phyloP scores from a whole-genome alignment of 2,797 vertebrate species.

The Pempheris klunzingeri region DNA sequence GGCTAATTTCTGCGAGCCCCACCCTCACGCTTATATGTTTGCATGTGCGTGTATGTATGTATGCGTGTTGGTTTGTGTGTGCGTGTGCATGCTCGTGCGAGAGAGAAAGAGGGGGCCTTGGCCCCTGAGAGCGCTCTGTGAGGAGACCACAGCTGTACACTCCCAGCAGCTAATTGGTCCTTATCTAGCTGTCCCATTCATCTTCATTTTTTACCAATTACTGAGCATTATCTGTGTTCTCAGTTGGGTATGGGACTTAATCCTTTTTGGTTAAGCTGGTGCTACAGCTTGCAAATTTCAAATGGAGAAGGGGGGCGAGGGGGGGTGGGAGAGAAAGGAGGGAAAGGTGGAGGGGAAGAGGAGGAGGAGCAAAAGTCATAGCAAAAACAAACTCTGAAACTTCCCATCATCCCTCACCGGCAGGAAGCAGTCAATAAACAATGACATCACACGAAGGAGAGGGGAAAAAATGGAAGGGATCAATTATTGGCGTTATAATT shows the following conservation, averaged over 20 bases:
- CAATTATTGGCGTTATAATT: constrained; percentile 89
- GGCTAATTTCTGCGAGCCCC: constrained; percentile 89
- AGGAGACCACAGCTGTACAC: constrained; percentile 99
- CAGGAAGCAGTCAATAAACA: constrained; percentile 80
- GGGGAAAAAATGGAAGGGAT: constrained; percentile 75
- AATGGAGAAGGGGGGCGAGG: constrained; percentile 86
- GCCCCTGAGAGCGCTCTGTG: constrained; percentile 98
- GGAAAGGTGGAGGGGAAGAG: constrained; percentile 32
- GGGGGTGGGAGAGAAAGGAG: constrained; percentile 75
- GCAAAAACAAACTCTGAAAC: constrained; percentile 90
- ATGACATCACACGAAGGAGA: constrained; percentile 81
- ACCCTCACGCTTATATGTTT: constrained; percentile 59
- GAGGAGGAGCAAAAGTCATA: constrained; percentile 90
- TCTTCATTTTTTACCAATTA: constrained; percentile 99
- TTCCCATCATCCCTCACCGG: constrained; percentile 81
- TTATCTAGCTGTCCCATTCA: constrained; percentile 99
- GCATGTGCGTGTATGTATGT: constrained; percentile 9
- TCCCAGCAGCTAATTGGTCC: constrained; percentile 99
- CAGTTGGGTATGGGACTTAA: constrained; percentile 99
- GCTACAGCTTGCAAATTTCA: constrained; percentile 99
- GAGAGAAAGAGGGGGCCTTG: constrained; percentile 91
- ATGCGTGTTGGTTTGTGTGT: constrained; percentile 17
- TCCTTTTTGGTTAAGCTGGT: constrained; percentile 99
- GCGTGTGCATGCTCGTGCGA: constrained; percentile 44
- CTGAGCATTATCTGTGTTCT: constrained; percentile 99